Conservation (phyloP, 2,888 invertebrate species). For the Poecilobothrus nobilitatus region DNA sequence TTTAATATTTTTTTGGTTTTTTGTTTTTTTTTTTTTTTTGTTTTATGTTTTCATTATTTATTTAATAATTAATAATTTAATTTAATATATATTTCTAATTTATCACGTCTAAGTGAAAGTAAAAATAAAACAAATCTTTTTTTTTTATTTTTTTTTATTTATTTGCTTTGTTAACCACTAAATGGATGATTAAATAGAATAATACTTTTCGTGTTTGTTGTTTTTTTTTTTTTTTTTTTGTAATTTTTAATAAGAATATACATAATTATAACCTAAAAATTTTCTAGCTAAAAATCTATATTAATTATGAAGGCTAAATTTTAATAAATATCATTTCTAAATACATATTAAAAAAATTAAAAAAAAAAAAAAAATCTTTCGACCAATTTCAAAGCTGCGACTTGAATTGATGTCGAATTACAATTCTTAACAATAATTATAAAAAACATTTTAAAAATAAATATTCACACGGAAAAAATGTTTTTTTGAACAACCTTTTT, state of each 20-base stretch:
- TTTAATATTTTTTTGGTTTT: neutral
- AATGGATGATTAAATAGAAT: neutral
- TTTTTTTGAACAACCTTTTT: no score
- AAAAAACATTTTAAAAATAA: no score
- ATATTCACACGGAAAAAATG: no score
- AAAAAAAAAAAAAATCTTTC: no score
- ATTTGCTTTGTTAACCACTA: neutral
- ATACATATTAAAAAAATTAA: no score
- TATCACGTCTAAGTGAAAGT: no score
- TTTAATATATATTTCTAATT: neutral
- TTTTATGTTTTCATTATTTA: neutral
- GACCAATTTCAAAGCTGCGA: no score
- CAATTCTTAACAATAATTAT: no score
- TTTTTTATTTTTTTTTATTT: neutral
- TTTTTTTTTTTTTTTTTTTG: neutral
- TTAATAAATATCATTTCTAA: no score
- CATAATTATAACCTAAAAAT: neutral
- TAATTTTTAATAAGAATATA: neutral
- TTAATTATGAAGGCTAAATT: neutral
- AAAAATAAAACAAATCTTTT: conserved; percentile 2
- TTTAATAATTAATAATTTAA: neutral
- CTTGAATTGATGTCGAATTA: no score
- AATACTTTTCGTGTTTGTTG: neutral
- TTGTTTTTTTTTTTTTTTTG: neutral
- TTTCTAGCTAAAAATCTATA: neutral